A percentile compares a stretch with the other conserved stretches of the same genome.
phyloP scores from a whole-genome alignment of 1,140 invertebrate species.

The Drosophila mauritiana region DNA sequence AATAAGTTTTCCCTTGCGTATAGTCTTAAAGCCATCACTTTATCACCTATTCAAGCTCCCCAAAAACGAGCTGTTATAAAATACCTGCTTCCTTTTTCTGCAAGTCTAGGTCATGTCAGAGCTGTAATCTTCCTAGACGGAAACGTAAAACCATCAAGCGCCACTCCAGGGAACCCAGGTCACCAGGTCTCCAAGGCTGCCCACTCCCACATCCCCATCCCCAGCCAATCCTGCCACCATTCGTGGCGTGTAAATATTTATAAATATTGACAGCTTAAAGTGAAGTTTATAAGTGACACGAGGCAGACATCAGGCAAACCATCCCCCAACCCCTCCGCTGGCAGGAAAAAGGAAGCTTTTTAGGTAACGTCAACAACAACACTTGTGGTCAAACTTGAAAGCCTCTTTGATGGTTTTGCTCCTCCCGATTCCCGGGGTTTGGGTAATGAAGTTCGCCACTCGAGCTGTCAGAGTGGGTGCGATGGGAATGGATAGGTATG shows the following conservation, averaged over 20 bases:
- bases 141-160: slow-evolving; percentile 18
- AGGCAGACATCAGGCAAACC: slow-evolving; percentile 41
- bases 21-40: neutral
- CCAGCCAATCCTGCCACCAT: slow-evolving; percentile 19
- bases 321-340: slow-evolving; percentile 5
- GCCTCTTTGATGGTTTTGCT: slow-evolving; percentile 72
- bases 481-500: slow-evolving; percentile 10
- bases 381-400: slow-evolving; percentile 81
- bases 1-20: too few species aligned
- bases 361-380: slow-evolving; percentile 57
- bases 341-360: slow-evolving; percentile 66
- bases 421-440: slow-evolving; percentile 32
- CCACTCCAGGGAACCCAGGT: slow-evolving; percentile 7
- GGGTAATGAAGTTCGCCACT: slow-evolving; percentile 78
- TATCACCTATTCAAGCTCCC: neutral
- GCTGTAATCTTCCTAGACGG: slow-evolving; percentile 14
- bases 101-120: slow-evolving; percentile 18
- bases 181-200: slow-evolving; percentile 13
- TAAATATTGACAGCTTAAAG: slow-evolving; percentile 82
- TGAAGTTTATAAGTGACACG: slow-evolving; percentile 81
- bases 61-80: neutral
- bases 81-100: neutral
- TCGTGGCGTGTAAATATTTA: slow-evolving; percentile 75
- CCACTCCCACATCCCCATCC: neutral
- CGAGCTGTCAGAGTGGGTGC: slow-evolving; percentile 75